A percentile compares a stretch with the other conserved stretches of the same genome.
These are phyloP conservation scores for Merluccius polli DNA, from an alignment of 2,797 vertebrate genomes.

Conservation along the genomic window DNA sequence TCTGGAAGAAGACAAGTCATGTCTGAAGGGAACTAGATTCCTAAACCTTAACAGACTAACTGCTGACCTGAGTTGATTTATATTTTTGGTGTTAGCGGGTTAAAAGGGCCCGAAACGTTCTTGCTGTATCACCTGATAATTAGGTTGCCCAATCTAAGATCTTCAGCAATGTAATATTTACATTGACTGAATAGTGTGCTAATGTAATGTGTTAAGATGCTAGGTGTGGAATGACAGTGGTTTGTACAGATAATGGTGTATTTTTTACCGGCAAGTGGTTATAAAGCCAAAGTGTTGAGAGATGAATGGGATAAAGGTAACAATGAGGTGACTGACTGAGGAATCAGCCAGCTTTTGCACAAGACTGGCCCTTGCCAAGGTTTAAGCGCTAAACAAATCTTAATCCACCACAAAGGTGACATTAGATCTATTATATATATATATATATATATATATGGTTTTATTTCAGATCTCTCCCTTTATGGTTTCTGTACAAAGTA, in stretches of 20 bases:
- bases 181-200: conserved; percentile 60
- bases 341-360: conserved; percentile 65
- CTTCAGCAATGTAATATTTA: conserved; percentile 48
- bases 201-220: conserved; percentile 54
- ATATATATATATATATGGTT: background rate
- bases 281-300: conserved; percentile 71
- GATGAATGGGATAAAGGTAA: conserved; percentile 52
- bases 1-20: background rate
- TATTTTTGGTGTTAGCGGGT: background rate
- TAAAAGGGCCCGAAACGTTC: background rate
- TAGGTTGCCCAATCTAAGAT: conserved; percentile 15
- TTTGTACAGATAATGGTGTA: conserved; percentile 44
- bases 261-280: conserved; percentile 59
- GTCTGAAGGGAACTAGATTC: background rate
- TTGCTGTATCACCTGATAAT: background rate
- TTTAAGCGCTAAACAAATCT: conserved; percentile 51
- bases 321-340: conserved; percentile 43
- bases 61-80: conserved; percentile 13
- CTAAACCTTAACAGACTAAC: conserved; percentile 26
- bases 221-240: conserved; percentile 49
- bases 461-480: conserved; percentile 3
- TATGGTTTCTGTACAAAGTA: conserved; percentile 50
- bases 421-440: conserved; percentile 28
- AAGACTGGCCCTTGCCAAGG: conserved; percentile 53
- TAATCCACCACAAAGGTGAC: conserved; percentile 45